Evolutionary conservation across 1,140 invertebrate genomes (phyloP).

Genomic region (Pseudomyrmex gracilis): DNA sequence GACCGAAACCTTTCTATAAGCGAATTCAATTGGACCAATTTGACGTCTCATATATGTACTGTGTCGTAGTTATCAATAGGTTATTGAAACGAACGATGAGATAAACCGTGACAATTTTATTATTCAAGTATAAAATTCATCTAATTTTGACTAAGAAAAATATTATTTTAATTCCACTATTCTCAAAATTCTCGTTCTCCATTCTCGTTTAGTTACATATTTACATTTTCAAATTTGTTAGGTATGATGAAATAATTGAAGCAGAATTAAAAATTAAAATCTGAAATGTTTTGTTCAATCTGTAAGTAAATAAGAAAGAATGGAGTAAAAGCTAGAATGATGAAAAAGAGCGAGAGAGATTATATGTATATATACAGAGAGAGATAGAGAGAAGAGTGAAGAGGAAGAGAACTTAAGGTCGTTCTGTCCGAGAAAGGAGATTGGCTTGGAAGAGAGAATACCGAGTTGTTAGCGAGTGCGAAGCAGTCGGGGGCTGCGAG

Average conservation of each 20-base stretch:
- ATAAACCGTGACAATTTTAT: background rate
- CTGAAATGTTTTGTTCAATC: too few relatives aligned
- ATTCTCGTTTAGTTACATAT: too few relatives aligned
- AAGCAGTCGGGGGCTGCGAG: conserved; percentile 77
- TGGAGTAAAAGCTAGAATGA: too few relatives aligned
- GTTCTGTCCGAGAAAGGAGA: conserved; percentile 73
- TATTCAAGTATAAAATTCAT: background rate
- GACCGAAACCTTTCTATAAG: conserved; percentile 15
- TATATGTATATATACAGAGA: background rate
- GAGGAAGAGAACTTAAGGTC: conserved; percentile 58
- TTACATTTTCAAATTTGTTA: too few relatives aligned
- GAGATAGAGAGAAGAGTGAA: conserved; percentile 46
- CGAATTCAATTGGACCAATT: conserved; percentile 10
- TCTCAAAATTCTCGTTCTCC: too few relatives aligned
- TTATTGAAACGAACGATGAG: background rate
- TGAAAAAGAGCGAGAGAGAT: too few relatives aligned
- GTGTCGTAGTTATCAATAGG: background rate
- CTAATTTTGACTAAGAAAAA: background rate
- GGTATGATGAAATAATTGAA: too few relatives aligned
- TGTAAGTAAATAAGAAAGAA: too few relatives aligned
- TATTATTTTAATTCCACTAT: too few relatives aligned
- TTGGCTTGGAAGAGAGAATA: conserved; percentile 76
- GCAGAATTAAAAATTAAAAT: too few relatives aligned
- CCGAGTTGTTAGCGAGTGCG: conserved; percentile 76
- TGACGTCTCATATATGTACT: conserved; percentile 1